A percentile compares a stretch with the other conserved stretches of the same genome.
These are phyloP conservation scores for Acleris cristana DNA, from an alignment of 2,888 invertebrate species.

Conservation along the genomic window DNA sequence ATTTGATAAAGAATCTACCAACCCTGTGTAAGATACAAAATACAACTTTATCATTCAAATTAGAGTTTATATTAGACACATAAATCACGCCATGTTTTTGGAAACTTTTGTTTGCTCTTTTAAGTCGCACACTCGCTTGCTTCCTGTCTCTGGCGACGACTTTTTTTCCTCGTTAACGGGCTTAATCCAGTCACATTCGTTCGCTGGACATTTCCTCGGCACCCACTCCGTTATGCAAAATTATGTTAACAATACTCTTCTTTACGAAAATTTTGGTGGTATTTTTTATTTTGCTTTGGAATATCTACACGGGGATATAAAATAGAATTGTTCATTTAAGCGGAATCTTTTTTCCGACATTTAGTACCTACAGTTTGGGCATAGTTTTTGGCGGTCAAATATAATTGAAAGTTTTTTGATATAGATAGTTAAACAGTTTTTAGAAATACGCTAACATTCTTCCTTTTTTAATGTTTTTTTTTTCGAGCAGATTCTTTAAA, in stretches of 20 bases:
- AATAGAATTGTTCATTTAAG: not conserved
- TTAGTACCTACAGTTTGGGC: too few relatives aligned
- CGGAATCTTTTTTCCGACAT: not conserved
- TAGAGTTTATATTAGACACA: slow-evolving; percentile 14
- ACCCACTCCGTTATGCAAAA: slow-evolving; percentile 38
- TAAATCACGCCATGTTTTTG: slow-evolving; percentile 32
- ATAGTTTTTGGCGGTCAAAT: too few relatives aligned
- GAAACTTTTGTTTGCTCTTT: slow-evolving; percentile 31
- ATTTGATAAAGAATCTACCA: too few relatives aligned
- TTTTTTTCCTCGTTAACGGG: slow-evolving; percentile 30
- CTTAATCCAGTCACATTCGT: slow-evolving; percentile 32
- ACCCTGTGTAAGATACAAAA: too few relatives aligned
- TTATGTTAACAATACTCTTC: slow-evolving; percentile 31
- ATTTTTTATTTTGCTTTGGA: not conserved
- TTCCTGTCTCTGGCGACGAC: slow-evolving; percentile 34
- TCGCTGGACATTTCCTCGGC: slow-evolving; percentile 28
- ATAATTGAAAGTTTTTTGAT: too few relatives aligned
- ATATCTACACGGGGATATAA: not conserved
- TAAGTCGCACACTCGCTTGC: slow-evolving; percentile 31
- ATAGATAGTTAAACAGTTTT: too few relatives aligned
- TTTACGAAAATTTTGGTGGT: slow-evolving; percentile 21
- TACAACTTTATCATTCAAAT: not conserved
- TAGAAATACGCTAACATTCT: too few relatives aligned
- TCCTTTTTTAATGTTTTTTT: too few relatives aligned
- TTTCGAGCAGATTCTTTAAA: not conserved